These are phyloP conservation scores for Ginglymostoma cirratum DNA, from an alignment of 2,113 vertebrate species.

Conservation along the genomic window DNA sequence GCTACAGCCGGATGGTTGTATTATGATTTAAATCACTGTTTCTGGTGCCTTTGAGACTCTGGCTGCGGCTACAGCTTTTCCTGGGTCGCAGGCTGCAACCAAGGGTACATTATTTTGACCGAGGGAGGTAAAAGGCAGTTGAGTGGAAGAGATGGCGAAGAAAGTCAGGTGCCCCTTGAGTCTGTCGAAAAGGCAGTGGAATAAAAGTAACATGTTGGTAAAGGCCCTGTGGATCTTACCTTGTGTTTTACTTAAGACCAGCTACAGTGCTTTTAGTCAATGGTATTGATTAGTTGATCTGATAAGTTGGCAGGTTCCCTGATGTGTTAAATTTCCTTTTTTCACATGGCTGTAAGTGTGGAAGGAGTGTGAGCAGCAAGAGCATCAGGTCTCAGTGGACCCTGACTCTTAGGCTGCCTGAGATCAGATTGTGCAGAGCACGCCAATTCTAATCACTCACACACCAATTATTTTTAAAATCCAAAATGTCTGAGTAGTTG, in stretches of 20 bases:
- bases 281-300: constrained; percentile 81
- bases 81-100: constrained; percentile 42
- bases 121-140: constrained; percentile 57
- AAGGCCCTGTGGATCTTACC: constrained; percentile 49
- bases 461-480: constrained; percentile 45
- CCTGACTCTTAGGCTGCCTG: constrained; percentile 39
- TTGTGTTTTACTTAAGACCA: constrained; percentile 47
- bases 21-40: constrained; percentile 44
- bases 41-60: constrained; percentile 45
- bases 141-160: constrained; percentile 61
- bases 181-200: constrained; percentile 54
- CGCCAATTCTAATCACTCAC: constrained; percentile 53
- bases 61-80: constrained; percentile 41
- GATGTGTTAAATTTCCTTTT: constrained; percentile 69
- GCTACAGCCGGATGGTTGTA: constrained; percentile 32
- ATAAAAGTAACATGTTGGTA: constrained; percentile 60
- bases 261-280: constrained; percentile 69
- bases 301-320: constrained; percentile 68
- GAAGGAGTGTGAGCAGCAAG: constrained; percentile 44
- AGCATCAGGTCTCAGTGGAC: constrained; percentile 47
- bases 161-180: constrained; percentile 56
- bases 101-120: constrained; percentile 50
- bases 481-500: constrained; percentile 36
- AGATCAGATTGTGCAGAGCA: constrained; percentile 42
- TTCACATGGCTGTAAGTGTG: constrained; percentile 52